phyloP scores from a whole-genome alignment of 2,113 vertebrate genomes.

The Thymallus thymallus region DNA sequence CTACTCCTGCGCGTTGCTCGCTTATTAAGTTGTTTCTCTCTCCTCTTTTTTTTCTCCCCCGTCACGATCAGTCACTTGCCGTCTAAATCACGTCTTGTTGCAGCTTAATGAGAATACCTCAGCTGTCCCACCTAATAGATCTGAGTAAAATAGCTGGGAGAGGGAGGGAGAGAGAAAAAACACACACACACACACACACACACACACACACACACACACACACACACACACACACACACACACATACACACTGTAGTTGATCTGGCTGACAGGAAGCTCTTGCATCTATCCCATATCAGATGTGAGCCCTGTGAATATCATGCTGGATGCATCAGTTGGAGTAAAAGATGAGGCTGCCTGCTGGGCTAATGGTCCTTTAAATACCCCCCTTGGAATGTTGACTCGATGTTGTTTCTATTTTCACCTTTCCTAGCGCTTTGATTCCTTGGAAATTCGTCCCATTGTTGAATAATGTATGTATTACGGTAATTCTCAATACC shows the following conservation, averaged over 20 bases:
- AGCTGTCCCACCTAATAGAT: conserved; percentile 41
- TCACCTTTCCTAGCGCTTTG: background rate
- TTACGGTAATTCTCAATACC: too few relatives aligned
- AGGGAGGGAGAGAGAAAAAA: background rate
- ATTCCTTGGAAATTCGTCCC: background rate
- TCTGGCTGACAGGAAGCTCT: too few relatives aligned
- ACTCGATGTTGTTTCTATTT: too few relatives aligned
- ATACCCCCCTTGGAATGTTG: background rate
- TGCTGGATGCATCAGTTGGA: too few relatives aligned
- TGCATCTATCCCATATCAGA: too few relatives aligned
- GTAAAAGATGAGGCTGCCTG: too few relatives aligned
- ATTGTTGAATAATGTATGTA: too few relatives aligned
- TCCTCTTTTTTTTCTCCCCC: too few relatives aligned
- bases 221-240: too few relatives aligned
- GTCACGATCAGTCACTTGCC: background rate
- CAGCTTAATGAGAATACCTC: conserved; percentile 44
- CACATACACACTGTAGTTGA: too few relatives aligned
- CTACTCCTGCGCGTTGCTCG: conserved; percentile 54
- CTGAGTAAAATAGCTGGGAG: conserved; percentile 24
- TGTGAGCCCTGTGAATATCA: background rate
- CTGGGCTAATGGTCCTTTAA: too few relatives aligned
- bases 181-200: conserved; percentile 4
- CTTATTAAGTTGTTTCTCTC: conserved; percentile 59
- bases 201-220: too few relatives aligned
- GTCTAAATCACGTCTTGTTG: background rate